Percentiles rank a stretch among this genome's conserved stretches.
phyloP scores from a whole-genome alignment of 2,888 invertebrate species.

The Rhynchonema sp. region DNA sequence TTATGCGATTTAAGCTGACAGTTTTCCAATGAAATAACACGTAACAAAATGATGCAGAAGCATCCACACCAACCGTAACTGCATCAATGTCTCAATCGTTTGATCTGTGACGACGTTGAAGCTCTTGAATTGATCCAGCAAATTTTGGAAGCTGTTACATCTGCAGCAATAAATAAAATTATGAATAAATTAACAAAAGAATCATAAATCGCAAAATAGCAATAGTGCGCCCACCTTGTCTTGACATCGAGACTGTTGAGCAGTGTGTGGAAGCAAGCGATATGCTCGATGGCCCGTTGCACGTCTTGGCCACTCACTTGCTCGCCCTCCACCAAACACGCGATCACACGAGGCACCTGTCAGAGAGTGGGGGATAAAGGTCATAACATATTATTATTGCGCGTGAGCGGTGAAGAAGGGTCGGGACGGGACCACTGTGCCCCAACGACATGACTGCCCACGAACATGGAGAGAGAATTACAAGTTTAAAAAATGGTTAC shows the following conservation, averaged over 20 bases:
- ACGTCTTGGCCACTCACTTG: background rate
- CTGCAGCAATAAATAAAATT: background rate
- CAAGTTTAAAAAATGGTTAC: background rate
- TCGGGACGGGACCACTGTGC: too few relatives aligned
- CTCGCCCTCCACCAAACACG: background rate
- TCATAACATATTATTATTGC: too few relatives aligned
- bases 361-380: too few relatives aligned
- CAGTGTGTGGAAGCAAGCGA: constrained; percentile 2
- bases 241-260: constrained; percentile 6
- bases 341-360: constrained; percentile 5
- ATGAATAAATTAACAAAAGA: background rate
- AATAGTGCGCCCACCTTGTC: background rate
- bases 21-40: too few relatives aligned
- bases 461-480: too few relatives aligned
- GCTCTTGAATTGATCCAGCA: constrained; percentile 5
- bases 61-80: background rate
- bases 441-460: too few relatives aligned
- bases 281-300: constrained; percentile 1
- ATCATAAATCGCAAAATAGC: background rate
- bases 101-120: constrained; percentile 1
- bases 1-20: too few relatives aligned
- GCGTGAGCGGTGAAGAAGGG: too few relatives aligned
- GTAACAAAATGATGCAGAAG: too few relatives aligned
- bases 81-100: background rate
- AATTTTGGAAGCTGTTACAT: constrained; percentile 5